Percentiles rank a stretch among this genome's conserved stretches.
These are phyloP conservation scores for Melipona quadrifasciata DNA, from an alignment of 1,140 invertebrate genomes.

Conservation along the genomic window DNA sequence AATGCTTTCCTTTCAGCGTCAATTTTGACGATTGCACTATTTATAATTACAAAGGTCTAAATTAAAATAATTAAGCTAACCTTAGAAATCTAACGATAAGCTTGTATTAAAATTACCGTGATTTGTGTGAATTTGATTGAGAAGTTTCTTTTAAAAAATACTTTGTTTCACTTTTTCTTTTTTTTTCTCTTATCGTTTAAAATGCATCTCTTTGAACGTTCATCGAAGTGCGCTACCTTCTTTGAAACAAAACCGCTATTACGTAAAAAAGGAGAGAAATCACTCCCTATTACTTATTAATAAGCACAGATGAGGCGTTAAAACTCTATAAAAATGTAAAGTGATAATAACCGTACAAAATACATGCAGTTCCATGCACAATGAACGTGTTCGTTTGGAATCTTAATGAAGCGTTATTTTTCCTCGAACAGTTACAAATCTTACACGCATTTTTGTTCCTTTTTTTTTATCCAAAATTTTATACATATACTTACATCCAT, in stretches of 20 bases:
- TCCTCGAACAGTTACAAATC: slow-evolving; percentile 31
- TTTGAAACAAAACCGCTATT: slow-evolving; percentile 45
- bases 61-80: slow-evolving; percentile 74
- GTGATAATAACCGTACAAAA: slow-evolving; percentile 29
- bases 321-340: slow-evolving; percentile 48
- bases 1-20: slow-evolving; percentile 59
- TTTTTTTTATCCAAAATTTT: slow-evolving; percentile 35
- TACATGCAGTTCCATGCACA: slow-evolving; percentile 2
- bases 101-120: slow-evolving; percentile 71
- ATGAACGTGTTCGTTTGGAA: slow-evolving; percentile 2
- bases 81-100: slow-evolving; percentile 71
- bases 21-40: slow-evolving; percentile 78
- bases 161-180: slow-evolving; percentile 22
- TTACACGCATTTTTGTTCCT: slow-evolving; percentile 9
- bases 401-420: slow-evolving; percentile 14
- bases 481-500: slow-evolving; percentile 46
- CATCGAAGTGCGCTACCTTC: slow-evolving; percentile 38
- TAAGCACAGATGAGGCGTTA: slow-evolving; percentile 60
- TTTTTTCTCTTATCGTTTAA: slow-evolving; percentile 56
- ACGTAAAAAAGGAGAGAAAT: slow-evolving; percentile 53
- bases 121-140: slow-evolving; percentile 64
- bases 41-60: slow-evolving; percentile 77
- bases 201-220: slow-evolving; percentile 48
- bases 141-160: slow-evolving; percentile 68
- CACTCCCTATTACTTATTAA: slow-evolving; percentile 50